These are phyloP conservation scores for Numenius arquata DNA, from an alignment of 2,113 vertebrate genomes.

Conservation along the genomic window DNA sequence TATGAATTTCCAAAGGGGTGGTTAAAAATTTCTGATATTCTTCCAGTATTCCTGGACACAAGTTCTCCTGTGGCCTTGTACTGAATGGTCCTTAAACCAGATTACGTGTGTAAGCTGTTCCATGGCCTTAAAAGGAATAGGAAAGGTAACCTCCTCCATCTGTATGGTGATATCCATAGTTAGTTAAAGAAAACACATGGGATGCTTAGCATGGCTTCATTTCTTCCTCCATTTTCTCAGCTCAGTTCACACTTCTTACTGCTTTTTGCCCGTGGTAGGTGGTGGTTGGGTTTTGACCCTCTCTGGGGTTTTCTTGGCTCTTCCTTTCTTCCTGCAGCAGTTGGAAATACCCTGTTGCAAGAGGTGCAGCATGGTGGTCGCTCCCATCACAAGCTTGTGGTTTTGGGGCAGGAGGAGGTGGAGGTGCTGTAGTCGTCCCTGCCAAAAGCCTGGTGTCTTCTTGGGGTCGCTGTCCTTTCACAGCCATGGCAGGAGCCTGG, in stretches of 20 bases:
- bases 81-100: background rate
- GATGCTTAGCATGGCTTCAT: background rate
- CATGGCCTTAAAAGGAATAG: background rate
- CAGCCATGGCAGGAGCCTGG: background rate
- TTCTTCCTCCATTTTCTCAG: background rate
- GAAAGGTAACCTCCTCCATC: background rate
- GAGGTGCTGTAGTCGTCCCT: background rate
- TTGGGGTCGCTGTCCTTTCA: background rate
- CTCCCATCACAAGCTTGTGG: fast-evolving
- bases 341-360: background rate
- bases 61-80: background rate
- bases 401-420: background rate
- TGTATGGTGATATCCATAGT: too few species aligned
- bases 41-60: background rate
- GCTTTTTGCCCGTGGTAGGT: background rate
- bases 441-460: background rate
- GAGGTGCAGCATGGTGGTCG: background rate
- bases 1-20: background rate
- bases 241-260: background rate
- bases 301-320: background rate
- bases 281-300: background rate
- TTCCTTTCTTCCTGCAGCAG: background rate
- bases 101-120: background rate
- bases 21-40: background rate
- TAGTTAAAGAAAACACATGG: too few species aligned